Evolutionary conservation across 2,888 invertebrate genomes (phyloP).

Genomic region (Drosophila formosana): DNA sequence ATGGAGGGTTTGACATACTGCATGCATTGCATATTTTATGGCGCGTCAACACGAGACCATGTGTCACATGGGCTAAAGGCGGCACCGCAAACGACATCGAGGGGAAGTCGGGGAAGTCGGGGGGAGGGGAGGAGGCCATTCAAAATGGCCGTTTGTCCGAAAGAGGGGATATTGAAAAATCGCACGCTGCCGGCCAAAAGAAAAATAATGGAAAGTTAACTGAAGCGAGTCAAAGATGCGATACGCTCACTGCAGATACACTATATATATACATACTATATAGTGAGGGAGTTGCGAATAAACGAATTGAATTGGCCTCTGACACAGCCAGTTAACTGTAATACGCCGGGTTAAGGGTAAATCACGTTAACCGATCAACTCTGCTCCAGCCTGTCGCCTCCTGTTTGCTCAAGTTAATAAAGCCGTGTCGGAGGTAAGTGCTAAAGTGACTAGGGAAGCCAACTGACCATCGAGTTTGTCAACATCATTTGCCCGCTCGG

Average conservation of each 20-base stretch:
- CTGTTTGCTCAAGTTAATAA: neutral
- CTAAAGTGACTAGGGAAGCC: constrained; percentile 2
- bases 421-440: neutral
- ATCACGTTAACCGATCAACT: constrained; percentile 9
- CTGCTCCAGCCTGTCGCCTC: neutral
- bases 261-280: constrained; percentile 34
- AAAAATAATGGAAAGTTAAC: constrained; percentile 62
- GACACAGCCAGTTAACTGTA: constrained; percentile 33
- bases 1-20: constrained; percentile 70
- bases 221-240: constrained; percentile 43
- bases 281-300: neutral
- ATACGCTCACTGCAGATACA: constrained; percentile 41
- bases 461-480: neutral
- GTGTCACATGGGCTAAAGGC: constrained; percentile 64
- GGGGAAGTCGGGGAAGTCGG: neutral
- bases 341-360: constrained; percentile 26
- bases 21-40: constrained; percentile 81
- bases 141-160: constrained; percentile 63
- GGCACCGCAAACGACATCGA: neutral
- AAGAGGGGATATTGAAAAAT: constrained; percentile 74
- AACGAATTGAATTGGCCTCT: constrained; percentile 9
- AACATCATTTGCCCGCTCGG: neutral
- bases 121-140: constrained; percentile 18
- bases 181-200: constrained; percentile 47
- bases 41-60: constrained; percentile 79